These are phyloP conservation scores for Aythya baeri DNA, from an alignment of 2,113 vertebrate species.

Conservation along the genomic window DNA sequence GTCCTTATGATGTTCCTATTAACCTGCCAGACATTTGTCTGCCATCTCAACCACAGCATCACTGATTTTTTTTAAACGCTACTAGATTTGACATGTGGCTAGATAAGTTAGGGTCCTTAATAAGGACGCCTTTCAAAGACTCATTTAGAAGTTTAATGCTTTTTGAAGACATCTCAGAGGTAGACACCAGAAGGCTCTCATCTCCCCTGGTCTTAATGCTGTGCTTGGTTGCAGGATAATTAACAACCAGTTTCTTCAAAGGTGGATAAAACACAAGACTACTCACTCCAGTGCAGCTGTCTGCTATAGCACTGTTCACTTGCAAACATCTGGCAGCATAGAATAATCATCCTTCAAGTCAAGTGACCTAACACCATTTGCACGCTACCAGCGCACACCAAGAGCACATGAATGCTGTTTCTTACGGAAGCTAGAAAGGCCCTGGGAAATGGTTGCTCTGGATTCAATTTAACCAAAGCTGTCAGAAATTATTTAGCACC, in stretches of 20 bases:
- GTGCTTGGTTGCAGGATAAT: neutral
- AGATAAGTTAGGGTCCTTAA: neutral
- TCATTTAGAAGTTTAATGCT: neutral
- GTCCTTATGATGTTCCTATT: neutral
- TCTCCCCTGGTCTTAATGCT: neutral
- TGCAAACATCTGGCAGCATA: neutral
- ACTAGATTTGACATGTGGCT: neutral
- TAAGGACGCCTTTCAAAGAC: neutral
- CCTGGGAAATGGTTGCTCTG: constrained; percentile 17
- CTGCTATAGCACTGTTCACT: neutral
- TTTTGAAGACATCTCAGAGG: neutral
- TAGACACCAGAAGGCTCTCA: neutral
- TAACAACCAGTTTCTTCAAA: neutral
- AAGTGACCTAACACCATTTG: neutral
- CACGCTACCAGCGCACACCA: neutral
- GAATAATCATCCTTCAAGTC: neutral
- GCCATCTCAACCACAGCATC: neutral
- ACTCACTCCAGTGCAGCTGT: neutral
- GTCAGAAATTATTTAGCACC: constrained; percentile 9
- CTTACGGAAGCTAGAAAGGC: neutral
- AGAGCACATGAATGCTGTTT: neutral
- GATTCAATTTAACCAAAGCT: constrained; percentile 44
- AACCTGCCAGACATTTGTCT: neutral
- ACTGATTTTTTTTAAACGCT: neutral
- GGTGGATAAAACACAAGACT: neutral